A percentile compares a stretch with the other conserved stretches of the same genome.
Conservation (phyloP, 1,140 invertebrate species). For the Notospermus geniculatus region DNA sequence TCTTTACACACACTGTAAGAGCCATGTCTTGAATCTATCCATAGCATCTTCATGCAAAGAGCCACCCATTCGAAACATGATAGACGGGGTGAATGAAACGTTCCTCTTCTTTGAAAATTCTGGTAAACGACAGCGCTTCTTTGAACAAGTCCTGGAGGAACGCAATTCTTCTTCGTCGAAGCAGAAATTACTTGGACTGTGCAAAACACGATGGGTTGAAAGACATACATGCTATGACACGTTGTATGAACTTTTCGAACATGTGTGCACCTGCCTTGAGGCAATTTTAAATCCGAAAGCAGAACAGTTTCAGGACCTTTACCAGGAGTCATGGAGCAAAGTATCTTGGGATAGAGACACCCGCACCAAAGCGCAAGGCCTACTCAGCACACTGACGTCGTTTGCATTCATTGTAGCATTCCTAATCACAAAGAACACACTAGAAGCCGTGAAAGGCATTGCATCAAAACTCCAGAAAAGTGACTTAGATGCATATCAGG, state of each 20-base stretch:
- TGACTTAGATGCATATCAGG: background rate
- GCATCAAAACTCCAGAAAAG: background rate
- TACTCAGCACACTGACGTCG: background rate
- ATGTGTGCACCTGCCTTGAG: background rate
- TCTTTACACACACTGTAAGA: constrained; percentile 15
- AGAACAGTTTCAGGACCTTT: no score
- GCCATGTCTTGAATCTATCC: constrained; percentile 16
- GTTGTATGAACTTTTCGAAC: background rate
- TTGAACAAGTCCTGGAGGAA: constrained; percentile 10
- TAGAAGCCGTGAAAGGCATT: background rate
- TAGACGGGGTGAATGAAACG: constrained; percentile 14
- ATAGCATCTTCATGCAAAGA: constrained; percentile 15
- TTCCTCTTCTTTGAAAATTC: constrained; percentile 17
- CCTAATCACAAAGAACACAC: background rate
- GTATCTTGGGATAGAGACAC: background rate
- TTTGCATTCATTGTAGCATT: background rate
- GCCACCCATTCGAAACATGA: constrained; percentile 14
- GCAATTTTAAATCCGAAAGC: no score
- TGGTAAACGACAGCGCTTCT: constrained; percentile 13
- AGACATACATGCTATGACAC: constrained; percentile 14
- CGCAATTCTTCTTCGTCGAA: constrained; percentile 6
- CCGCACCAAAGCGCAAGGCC: background rate
- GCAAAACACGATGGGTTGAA: constrained; percentile 20
- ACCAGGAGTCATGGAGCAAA: no score
- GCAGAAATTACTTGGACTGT: constrained; percentile 13